Percentiles rank a stretch among this genome's conserved stretches.
Conservation (phyloP, 1,140 invertebrate genomes). For the Drosophila nasuta region DNA sequence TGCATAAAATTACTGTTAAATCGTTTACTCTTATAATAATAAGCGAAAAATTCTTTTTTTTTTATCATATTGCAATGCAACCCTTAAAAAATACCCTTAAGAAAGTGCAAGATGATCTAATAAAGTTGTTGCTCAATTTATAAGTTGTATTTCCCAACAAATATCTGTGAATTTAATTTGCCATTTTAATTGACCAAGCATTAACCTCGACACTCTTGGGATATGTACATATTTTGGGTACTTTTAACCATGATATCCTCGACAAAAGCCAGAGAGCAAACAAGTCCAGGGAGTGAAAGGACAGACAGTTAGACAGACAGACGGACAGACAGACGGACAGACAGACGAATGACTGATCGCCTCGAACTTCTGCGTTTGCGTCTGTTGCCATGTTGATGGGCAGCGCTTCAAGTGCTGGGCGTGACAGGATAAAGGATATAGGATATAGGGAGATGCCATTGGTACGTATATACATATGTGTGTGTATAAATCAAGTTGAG, state of each 20-base stretch:
- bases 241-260: constrained; percentile 13
- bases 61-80: neutral
- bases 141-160: neutral
- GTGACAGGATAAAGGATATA: constrained; percentile 57
- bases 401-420: constrained; percentile 58
- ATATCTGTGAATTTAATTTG: constrained; percentile 2
- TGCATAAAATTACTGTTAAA: too few relatives aligned
- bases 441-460: too few relatives aligned
- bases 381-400: constrained; percentile 26
- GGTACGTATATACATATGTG: too few relatives aligned
- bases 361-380: constrained; percentile 10
- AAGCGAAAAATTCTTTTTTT: too few relatives aligned
- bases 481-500: constrained; percentile 66
- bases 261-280: constrained; percentile 31
- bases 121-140: constrained; percentile 9
- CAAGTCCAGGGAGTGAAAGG: neutral
- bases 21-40: too few relatives aligned
- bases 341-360: neutral
- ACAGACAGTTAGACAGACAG: too few relatives aligned
- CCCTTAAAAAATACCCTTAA: neutral
- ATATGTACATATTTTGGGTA: constrained; percentile 14
- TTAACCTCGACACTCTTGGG: constrained; percentile 17
- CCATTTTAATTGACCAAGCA: constrained; percentile 31
- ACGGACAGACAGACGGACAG: too few relatives aligned
- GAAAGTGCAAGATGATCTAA: neutral